phyloP scores from a whole-genome alignment of 2,888 invertebrate species.

The Drosophila nr. medialis region DNA sequence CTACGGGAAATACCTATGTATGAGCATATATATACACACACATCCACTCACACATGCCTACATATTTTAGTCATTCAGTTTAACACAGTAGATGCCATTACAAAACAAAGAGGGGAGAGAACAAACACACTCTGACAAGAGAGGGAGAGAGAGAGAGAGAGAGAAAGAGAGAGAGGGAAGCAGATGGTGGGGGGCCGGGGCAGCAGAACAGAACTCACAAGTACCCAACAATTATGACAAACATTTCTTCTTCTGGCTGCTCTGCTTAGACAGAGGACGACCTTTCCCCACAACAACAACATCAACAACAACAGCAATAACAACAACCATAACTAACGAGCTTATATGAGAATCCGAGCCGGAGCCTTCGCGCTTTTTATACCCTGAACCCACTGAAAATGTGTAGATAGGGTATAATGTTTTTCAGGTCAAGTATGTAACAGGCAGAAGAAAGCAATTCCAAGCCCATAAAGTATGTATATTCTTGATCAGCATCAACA shows the following conservation, averaged over 20 bases:
- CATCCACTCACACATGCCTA: conserved; percentile 13
- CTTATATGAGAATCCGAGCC: conserved; percentile 52
- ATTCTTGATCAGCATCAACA: neutral
- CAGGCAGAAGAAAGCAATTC: neutral
- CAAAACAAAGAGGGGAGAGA: conserved; percentile 39
- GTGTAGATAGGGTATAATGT: neutral
- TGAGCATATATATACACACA: neutral
- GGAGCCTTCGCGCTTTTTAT: conserved; percentile 25
- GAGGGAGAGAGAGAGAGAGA: neutral
- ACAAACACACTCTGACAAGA: conserved; percentile 6
- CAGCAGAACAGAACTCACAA: conserved; percentile 46
- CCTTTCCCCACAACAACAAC: conserved; percentile 62
- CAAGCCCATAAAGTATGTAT: no score
- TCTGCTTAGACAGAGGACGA: conserved; percentile 46
- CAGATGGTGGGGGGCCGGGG: neutral
- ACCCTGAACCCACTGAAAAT: neutral
- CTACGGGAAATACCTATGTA: conserved; percentile 26
- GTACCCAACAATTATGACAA: conserved; percentile 78
- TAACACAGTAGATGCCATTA: conserved; percentile 50
- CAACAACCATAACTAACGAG: conserved; percentile 70
- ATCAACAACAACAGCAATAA: conserved; percentile 32
- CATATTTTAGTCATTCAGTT: conserved; percentile 52
- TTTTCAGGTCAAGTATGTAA: neutral
- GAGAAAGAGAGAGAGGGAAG: neutral
- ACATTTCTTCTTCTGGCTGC: conserved; percentile 61